These are phyloP conservation scores for Drepana arcuata DNA, from an alignment of 1,140 invertebrate genomes.

Conservation along the genomic window DNA sequence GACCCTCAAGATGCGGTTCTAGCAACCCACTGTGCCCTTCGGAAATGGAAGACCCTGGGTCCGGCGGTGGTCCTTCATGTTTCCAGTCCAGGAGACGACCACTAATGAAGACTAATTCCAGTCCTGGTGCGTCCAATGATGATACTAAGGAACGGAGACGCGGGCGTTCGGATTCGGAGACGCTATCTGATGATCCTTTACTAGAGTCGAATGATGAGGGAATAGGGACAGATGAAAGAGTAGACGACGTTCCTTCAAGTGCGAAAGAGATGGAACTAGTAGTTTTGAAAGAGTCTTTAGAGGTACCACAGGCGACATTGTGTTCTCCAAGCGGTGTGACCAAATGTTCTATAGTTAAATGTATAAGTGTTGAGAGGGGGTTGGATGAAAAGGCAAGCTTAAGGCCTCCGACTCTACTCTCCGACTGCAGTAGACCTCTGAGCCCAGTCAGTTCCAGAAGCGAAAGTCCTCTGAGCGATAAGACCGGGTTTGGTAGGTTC, in stretches of 20 bases:
- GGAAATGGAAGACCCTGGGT: slow-evolving; percentile 78
- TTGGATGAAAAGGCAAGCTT: slow-evolving; percentile 71
- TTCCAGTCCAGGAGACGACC: slow-evolving; percentile 69
- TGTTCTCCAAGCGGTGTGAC: slow-evolving; percentile 58
- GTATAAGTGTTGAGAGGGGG: slow-evolving; percentile 63
- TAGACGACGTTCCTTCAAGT: slow-evolving; percentile 76
- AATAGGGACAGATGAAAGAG: slow-evolving; percentile 79
- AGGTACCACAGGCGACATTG: slow-evolving; percentile 46
- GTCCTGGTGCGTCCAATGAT: slow-evolving; percentile 52
- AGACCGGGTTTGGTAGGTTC: slow-evolving; percentile 75
- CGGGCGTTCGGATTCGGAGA: slow-evolving; percentile 78
- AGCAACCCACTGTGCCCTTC: slow-evolving; percentile 82
- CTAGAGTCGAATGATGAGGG: slow-evolving; percentile 82
- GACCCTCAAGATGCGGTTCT: slow-evolving; percentile 82
- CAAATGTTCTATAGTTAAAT: slow-evolving; percentile 63
- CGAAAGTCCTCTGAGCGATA: slow-evolving; percentile 83
- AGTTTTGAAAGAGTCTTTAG: slow-evolving; percentile 52
- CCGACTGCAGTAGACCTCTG: slow-evolving; percentile 73
- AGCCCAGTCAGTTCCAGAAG: slow-evolving; percentile 83
- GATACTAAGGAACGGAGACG: slow-evolving; percentile 63
- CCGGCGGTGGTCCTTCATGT: slow-evolving; percentile 65
- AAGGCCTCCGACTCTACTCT: slow-evolving; percentile 77
- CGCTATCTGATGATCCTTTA: slow-evolving; percentile 77
- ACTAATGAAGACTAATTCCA: slow-evolving; percentile 69
- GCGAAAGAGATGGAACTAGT: slow-evolving; percentile 79